Conservation (phyloP, 1,140 invertebrate genomes). For the Ips typographus region DNA sequence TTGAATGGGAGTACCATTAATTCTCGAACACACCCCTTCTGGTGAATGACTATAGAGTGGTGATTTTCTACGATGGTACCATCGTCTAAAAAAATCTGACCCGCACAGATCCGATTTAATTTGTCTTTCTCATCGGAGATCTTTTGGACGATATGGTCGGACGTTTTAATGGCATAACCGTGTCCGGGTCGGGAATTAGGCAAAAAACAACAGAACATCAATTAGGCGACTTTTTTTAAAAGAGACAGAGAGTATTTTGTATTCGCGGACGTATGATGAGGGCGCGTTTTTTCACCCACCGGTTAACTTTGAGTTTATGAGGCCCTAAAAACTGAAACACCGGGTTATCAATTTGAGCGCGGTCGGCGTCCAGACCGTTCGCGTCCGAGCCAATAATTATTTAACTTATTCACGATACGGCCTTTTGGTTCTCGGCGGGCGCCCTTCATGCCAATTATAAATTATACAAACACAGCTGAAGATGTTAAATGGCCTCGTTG, state of each 20-base stretch:
- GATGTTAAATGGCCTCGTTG: slow-evolving; percentile 35
- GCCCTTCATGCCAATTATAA: slow-evolving; percentile 36
- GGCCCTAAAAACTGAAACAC: slow-evolving; percentile 26
- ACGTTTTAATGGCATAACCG: slow-evolving; percentile 31
- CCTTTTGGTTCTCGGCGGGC: slow-evolving; percentile 26
- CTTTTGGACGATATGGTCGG: slow-evolving; percentile 18
- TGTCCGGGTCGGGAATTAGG: slow-evolving; percentile 42
- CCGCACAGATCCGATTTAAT: slow-evolving; percentile 21
- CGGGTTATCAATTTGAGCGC: slow-evolving; percentile 47
- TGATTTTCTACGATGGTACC: slow-evolving; percentile 1
- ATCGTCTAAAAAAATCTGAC: slow-evolving; percentile 24
- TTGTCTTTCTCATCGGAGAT: slow-evolving; percentile 30
- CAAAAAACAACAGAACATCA: slow-evolving; percentile 48
- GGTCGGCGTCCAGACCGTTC: slow-evolving; percentile 43
- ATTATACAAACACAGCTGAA: slow-evolving; percentile 38
- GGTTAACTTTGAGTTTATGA: background rate
- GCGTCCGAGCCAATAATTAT: slow-evolving; percentile 48
- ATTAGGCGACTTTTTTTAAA: slow-evolving; percentile 28
- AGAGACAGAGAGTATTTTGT: too few relatives aligned
- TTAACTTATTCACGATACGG: slow-evolving; percentile 46
- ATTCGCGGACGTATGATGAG: too few relatives aligned
- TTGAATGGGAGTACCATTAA: background rate
- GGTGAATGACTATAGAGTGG: too few relatives aligned
- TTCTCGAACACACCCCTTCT: background rate
- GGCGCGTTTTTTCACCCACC: too few relatives aligned